These are phyloP conservation scores for Synaphobranchus kaupii DNA, from an alignment of 2,797 vertebrate genomes.

Conservation along the genomic window DNA sequence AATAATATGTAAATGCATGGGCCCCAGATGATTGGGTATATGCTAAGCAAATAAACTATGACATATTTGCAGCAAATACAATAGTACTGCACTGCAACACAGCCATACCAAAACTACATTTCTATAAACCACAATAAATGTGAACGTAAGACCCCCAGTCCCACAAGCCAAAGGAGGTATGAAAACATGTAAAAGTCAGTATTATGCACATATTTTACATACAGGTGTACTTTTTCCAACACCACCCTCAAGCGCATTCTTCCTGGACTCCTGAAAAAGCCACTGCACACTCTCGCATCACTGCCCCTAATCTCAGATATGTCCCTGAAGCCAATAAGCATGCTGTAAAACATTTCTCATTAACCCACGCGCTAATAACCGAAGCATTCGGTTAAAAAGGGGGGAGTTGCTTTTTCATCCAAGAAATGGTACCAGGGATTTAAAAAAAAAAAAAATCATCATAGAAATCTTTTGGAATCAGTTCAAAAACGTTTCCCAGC, in stretches of 20 bases:
- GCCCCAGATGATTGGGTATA: background rate
- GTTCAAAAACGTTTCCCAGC: background rate
- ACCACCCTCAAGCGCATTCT: constrained; percentile 92
- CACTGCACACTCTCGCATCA: constrained; percentile 84
- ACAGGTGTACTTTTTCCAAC: constrained; percentile 92
- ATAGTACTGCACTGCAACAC: background rate
- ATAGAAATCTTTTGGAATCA: background rate
- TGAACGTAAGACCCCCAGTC: background rate
- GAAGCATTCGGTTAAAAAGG: background rate
- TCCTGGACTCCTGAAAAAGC: constrained; percentile 91
- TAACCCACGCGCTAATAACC: background rate
- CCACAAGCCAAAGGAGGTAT: background rate
- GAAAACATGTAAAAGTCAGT: background rate
- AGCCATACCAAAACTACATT: background rate
- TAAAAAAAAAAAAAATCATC: background rate
- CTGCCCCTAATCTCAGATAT: constrained; percentile 79
- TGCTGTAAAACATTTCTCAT: background rate
- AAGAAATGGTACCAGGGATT: background rate
- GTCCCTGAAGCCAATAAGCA: constrained; percentile 71
- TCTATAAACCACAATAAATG: background rate
- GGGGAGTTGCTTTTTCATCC: background rate
- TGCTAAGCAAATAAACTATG: background rate
- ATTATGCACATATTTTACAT: constrained; percentile 39
- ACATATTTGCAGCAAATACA: background rate
- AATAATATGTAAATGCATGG: background rate